phyloP scores from a whole-genome alignment of 2,797 vertebrate species.

The Saguinus oedipus region DNA sequence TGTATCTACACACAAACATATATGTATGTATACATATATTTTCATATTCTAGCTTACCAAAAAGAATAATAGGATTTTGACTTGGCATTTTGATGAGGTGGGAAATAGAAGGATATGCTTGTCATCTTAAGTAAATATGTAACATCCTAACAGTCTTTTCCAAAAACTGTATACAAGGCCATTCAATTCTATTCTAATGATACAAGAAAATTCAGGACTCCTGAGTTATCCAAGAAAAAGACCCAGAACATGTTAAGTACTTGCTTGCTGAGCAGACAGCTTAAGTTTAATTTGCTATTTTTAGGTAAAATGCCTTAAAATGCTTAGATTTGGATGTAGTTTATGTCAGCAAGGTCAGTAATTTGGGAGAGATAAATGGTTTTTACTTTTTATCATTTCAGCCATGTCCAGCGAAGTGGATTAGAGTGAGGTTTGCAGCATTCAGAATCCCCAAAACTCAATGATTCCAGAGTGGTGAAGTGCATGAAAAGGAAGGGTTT shows the following conservation, averaged over 20 bases:
- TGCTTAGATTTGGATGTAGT: constrained; percentile 41
- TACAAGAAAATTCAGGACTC: constrained; percentile 34
- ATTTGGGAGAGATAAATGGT: constrained; percentile 38
- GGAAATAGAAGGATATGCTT: constrained; percentile 28
- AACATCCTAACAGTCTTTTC: constrained; percentile 29
- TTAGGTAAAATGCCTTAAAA: constrained; percentile 49
- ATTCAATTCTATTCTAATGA: neutral
- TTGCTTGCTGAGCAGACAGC: constrained; percentile 14
- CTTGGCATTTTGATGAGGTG: neutral
- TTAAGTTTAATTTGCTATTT: constrained; percentile 52
- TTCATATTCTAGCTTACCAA: neutral
- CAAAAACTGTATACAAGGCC: constrained; percentile 14
- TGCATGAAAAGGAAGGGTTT: constrained; percentile 45
- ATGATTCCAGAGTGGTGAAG: neutral
- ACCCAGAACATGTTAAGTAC: constrained; percentile 39
- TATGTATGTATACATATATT: neutral
- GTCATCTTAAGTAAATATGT: neutral
- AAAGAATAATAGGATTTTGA: neutral
- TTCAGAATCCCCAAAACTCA: constrained; percentile 28
- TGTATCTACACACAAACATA: neutral
- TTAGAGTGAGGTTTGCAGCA: neutral
- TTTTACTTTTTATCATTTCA: neutral
- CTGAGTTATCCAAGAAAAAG: constrained; percentile 45
- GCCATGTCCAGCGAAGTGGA: neutral
- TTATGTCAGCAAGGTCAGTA: constrained; percentile 45